These are phyloP conservation scores for Drosophila grimshawi DNA, from an alignment of 1,140 invertebrate genomes.

Conservation along the genomic window DNA sequence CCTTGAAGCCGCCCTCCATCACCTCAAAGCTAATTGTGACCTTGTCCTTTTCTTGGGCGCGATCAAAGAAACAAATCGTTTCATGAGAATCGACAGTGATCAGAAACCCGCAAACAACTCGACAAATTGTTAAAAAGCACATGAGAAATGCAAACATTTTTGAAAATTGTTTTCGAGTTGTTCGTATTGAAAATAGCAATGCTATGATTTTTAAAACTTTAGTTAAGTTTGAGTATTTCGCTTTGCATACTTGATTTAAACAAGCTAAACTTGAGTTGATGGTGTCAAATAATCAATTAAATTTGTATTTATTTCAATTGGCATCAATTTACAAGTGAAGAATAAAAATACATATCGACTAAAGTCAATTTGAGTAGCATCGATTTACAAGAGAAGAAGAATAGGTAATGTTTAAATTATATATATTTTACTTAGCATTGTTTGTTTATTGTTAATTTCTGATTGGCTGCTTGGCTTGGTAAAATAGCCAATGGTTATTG, in stretches of 20 bases:
- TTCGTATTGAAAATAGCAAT: neutral
- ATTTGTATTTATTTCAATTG: too few species aligned
- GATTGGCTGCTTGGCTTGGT: neutral
- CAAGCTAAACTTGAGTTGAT: too few species aligned
- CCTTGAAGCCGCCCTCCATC: conserved; percentile 73
- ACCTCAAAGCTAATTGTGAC: conserved; percentile 65
- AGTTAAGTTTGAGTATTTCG: neutral
- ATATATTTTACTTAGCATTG: neutral
- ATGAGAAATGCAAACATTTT: conserved; percentile 32
- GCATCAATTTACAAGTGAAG: too few species aligned
- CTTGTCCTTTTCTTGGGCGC: conserved; percentile 36
- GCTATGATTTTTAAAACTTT: neutral
- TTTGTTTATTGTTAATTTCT: neutral
- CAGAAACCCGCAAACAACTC: conserved; percentile 25
- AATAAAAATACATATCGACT: too few species aligned
- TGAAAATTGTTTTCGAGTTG: neutral
- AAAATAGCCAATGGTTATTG: conserved; percentile 12
- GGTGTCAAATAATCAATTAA: too few species aligned
- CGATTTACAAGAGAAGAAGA: too few species aligned
- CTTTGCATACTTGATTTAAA: neutral
- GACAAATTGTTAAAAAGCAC: conserved; percentile 5
- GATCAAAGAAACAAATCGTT: conserved; percentile 54
- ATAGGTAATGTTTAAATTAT: too few species aligned
- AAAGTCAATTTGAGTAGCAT: too few species aligned
- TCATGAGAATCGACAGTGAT: conserved; percentile 69